Percentiles rank a stretch among this genome's conserved stretches.
Evolutionary conservation across 2,797 vertebrate species (phyloP).

Genomic region (Antrozous pallidus): DNA sequence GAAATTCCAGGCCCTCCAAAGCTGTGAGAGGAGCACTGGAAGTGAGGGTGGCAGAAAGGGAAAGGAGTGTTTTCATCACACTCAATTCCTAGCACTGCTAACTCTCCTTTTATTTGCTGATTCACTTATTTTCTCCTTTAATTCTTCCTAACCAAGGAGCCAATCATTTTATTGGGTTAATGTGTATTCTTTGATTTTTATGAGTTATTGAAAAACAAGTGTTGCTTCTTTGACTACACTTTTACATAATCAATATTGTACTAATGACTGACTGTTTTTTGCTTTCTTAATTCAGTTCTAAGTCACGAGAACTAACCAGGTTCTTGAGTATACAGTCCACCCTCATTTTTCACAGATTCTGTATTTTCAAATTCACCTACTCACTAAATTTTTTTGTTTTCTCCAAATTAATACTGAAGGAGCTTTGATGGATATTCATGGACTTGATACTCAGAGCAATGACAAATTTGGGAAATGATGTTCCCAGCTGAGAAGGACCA

Average conservation of each 20-base stretch:
- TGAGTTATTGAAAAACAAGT: background rate
- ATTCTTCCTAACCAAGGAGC: background rate
- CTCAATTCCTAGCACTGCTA: background rate
- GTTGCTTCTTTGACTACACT: background rate
- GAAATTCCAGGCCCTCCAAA: background rate
- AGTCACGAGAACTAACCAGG: background rate
- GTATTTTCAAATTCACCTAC: background rate
- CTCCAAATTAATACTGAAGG: background rate
- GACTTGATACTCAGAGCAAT: background rate
- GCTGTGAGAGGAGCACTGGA: background rate
- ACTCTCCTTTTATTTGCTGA: background rate
- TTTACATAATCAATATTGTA: background rate
- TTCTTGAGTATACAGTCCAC: background rate
- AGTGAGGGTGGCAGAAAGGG: background rate
- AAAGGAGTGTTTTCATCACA: background rate
- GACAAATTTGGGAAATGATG: too few relatives aligned
- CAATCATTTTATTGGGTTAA: background rate
- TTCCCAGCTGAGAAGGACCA: background rate
- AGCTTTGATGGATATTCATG: background rate
- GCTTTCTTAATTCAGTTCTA: background rate
- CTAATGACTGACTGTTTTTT: background rate
- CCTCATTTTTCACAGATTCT: background rate
- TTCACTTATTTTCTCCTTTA: background rate
- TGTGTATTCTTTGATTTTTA: background rate
- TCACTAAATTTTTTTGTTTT: background rate